These are phyloP conservation scores for Nibea albiflora DNA, from an alignment of 2,113 vertebrate genomes.

Conservation along the genomic window DNA sequence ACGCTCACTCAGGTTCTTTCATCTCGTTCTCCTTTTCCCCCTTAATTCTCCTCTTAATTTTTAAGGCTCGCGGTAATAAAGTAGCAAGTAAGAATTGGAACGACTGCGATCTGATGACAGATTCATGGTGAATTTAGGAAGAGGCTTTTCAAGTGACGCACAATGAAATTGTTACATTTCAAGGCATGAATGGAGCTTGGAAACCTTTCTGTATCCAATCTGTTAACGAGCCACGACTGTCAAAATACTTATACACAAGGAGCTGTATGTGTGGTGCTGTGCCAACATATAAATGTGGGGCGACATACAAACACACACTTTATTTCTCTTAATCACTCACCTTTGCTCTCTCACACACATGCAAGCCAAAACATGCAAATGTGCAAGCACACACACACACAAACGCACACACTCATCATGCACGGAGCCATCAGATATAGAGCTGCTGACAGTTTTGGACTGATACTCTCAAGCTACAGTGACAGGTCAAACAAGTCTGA, in stretches of 20 bases:
- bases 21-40: slow-evolving; percentile 44
- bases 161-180: slow-evolving; percentile 66
- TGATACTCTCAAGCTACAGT: slow-evolving; percentile 68
- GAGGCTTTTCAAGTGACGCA: slow-evolving; percentile 62
- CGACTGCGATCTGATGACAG: slow-evolving; percentile 64
- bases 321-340: slow-evolving; percentile 20
- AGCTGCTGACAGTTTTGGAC: slow-evolving; percentile 58
- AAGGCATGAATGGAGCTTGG: slow-evolving; percentile 45
- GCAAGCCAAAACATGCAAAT: slow-evolving; percentile 24
- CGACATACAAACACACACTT: slow-evolving; percentile 22
- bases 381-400: slow-evolving; percentile 15
- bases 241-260: slow-evolving; percentile 56
- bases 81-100: slow-evolving; percentile 55
- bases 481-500: slow-evolving; percentile 84
- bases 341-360: slow-evolving; percentile 40
- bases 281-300: slow-evolving; percentile 46
- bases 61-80: slow-evolving; percentile 51
- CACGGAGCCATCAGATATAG: slow-evolving; percentile 52
- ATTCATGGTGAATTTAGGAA: slow-evolving; percentile 67
- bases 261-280: slow-evolving; percentile 7
- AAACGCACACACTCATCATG: slow-evolving; percentile 2
- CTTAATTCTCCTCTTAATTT: slow-evolving; percentile 54
- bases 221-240: slow-evolving; percentile 64
- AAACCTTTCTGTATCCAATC: slow-evolving; percentile 56
- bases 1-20: slow-evolving; percentile 50